phyloP scores from a whole-genome alignment of 2,888 invertebrate species.

The Yponomeuta plumbellus region DNA sequence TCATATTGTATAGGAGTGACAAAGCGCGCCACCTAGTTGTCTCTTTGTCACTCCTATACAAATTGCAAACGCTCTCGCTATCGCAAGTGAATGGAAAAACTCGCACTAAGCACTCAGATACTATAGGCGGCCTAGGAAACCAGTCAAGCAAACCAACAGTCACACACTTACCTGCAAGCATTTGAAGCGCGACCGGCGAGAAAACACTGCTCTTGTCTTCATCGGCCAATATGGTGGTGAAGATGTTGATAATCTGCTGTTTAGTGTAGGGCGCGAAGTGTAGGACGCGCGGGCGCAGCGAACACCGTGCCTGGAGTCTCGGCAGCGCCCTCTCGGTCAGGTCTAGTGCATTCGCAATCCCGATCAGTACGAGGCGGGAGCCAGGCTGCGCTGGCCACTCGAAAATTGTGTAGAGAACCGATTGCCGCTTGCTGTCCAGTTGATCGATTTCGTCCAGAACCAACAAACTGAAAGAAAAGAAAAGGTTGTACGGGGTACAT shows the following conservation, averaged over 20 bases:
- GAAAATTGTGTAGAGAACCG: conserved; percentile 93
- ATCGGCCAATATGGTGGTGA: conserved; percentile 84
- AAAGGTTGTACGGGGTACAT: no score
- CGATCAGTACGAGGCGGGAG: conserved; percentile 87
- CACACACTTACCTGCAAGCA: conserved; percentile 82
- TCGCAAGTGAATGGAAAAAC: no score
- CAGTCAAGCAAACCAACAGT: no score
- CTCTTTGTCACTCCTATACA: no score
- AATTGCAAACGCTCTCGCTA: no score
- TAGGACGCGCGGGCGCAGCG: conserved; percentile 84
- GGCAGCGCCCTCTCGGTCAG: conserved; percentile 93
- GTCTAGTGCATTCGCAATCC: conserved; percentile 97
- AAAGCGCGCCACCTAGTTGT: no score
- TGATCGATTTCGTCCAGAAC: conserved; percentile 98
- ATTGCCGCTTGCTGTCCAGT: conserved; percentile 87
- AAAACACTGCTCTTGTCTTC: conserved; percentile 84
- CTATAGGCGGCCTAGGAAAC: no score
- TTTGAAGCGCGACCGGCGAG: conserved; percentile 88
- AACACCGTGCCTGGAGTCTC: conserved; percentile 86
- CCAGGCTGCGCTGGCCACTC: conserved; percentile 88
- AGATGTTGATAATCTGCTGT: conserved; percentile 91
- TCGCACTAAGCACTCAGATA: no score
- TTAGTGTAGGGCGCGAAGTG: conserved; percentile 96
- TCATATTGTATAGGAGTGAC: no score
- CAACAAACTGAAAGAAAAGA: conserved; percentile 77